These are phyloP conservation scores for Pocillopora meandrina DNA, from an alignment of 92 coral and sea anemone genomes.

Conservation along the genomic window DNA sequence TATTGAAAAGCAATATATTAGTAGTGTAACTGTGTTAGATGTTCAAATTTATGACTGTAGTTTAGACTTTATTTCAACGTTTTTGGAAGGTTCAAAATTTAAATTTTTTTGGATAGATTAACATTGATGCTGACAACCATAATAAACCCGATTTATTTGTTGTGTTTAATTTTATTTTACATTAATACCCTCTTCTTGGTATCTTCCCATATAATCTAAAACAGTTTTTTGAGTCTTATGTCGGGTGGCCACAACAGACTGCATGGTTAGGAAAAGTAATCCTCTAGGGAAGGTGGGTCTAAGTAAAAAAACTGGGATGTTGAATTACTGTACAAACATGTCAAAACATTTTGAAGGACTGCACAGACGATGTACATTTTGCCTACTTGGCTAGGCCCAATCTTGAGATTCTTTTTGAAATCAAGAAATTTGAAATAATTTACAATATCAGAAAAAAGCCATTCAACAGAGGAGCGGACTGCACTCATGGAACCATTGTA, in stretches of 20 bases:
- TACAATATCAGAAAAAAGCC: conserved; percentile 39
- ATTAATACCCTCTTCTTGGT: background rate
- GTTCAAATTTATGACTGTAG: too few relatives aligned
- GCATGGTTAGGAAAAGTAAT: conserved; percentile 11
- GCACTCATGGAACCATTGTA: conserved; percentile 51
- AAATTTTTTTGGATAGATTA: too few relatives aligned
- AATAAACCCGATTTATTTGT: too few relatives aligned
- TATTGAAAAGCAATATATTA: too few relatives aligned
- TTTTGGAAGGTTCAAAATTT: too few relatives aligned
- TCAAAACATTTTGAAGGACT: conserved; percentile 46
- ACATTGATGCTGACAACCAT: too few relatives aligned
- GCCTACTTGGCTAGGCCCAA: conserved; percentile 47
- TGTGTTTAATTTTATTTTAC: too few relatives aligned
- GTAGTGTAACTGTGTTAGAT: too few relatives aligned
- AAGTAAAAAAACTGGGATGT: conserved; percentile 43
- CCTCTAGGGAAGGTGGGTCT: conserved; percentile 49
- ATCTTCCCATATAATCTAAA: background rate
- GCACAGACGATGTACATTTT: conserved; percentile 52
- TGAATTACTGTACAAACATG: conserved; percentile 38
- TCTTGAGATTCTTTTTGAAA: conserved; percentile 31
- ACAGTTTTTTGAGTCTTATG: background rate
- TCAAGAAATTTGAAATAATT: conserved; percentile 18
- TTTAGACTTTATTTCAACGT: too few relatives aligned
- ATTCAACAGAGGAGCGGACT: conserved; percentile 45
- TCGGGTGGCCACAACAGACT: too few relatives aligned